Evolutionary conservation across 2,113 vertebrate species (phyloP).

Genomic region (Noturus placidus): DNA sequence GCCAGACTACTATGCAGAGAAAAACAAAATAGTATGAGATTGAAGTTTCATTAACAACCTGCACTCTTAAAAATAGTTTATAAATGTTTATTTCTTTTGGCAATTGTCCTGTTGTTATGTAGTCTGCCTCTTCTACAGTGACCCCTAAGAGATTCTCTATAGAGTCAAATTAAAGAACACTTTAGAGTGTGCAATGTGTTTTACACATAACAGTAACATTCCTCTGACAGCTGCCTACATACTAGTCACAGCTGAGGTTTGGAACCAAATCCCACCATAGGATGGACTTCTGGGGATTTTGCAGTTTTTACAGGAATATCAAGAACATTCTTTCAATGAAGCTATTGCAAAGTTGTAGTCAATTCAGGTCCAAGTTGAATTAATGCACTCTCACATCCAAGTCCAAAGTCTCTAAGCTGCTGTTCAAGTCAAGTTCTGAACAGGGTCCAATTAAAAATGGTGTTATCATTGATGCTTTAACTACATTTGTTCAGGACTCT

Average conservation of each 20-base stretch:
- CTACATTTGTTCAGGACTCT: neutral
- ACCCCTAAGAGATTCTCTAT: neutral
- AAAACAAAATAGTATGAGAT: neutral
- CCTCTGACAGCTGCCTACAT: neutral
- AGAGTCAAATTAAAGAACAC: neutral
- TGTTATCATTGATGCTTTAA: neutral
- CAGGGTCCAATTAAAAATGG: neutral
- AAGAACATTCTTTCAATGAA: neutral
- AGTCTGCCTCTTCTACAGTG: neutral
- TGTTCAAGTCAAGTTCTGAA: neutral
- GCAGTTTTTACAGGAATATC: neutral
- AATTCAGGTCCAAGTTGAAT: neutral
- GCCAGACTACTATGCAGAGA: neutral
- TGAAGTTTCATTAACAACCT: neutral
- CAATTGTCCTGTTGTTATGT: neutral
- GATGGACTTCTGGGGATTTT: neutral
- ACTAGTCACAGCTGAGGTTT: neutral
- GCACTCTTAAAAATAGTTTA: neutral
- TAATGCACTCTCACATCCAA: neutral
- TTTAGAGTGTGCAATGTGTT: neutral
- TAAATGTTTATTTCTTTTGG: neutral
- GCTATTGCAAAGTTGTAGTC: neutral
- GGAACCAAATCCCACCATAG: neutral
- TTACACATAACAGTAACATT: neutral
- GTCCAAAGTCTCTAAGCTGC: neutral